phyloP scores from a whole-genome alignment of 2,797 vertebrate species.

The Halcyon leucocephala region DNA sequence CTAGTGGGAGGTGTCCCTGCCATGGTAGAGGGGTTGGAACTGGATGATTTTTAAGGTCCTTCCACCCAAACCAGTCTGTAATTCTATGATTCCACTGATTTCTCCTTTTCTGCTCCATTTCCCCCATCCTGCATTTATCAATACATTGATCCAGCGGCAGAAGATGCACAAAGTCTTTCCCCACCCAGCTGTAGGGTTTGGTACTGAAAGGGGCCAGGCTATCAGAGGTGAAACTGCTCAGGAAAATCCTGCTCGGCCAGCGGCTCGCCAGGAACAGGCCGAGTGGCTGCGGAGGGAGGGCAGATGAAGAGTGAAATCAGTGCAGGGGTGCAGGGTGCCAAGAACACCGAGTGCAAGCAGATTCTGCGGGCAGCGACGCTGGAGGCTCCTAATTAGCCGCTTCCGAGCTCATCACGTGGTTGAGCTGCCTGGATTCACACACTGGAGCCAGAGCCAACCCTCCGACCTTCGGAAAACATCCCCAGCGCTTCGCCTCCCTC shows the following conservation, averaged over 20 bases:
- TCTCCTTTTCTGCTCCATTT: neutral
- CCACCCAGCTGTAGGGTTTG: neutral
- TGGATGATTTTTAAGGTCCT: neutral
- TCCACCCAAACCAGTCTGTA: neutral
- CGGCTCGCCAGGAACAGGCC: neutral
- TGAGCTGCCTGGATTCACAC: neutral
- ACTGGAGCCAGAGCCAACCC: neutral
- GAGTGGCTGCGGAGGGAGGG: neutral
- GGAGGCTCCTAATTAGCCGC: slow-evolving; percentile 26
- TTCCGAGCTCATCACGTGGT: neutral
- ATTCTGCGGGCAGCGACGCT: neutral
- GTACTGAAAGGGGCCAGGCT: neutral
- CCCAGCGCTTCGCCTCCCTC: neutral
- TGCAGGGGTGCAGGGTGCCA: neutral
- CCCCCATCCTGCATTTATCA: neutral
- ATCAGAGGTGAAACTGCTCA: neutral
- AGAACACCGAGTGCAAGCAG: slow-evolving; percentile 55
- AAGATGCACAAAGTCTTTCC: neutral
- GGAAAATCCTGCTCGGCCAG: neutral
- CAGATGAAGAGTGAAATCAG: slow-evolving; percentile 16
- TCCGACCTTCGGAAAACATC: neutral
- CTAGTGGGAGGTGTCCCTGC: neutral
- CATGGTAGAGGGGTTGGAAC: neutral
- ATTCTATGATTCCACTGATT: neutral
- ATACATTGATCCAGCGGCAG: fast-evolving